phyloP scores from a whole-genome alignment of 2,888 invertebrate genomes.

The Synergus itoensis region DNA sequence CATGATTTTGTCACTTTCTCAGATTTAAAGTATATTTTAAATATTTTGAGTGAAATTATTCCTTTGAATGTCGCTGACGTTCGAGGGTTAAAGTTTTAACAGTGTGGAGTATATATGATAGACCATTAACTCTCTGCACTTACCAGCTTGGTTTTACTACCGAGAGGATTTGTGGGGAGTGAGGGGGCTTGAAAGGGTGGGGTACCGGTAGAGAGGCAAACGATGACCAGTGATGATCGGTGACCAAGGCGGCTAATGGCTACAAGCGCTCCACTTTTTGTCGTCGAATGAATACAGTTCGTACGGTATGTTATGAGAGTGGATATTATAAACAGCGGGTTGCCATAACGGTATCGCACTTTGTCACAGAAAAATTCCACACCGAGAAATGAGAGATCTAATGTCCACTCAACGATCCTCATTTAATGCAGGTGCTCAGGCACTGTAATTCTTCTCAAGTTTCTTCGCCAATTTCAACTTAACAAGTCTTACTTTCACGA shows the following conservation, averaged over 20 bases:
- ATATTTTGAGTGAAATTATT: not conserved
- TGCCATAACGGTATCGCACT: conserved; percentile 51
- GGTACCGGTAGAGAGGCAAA: conserved; percentile 50
- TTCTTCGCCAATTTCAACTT: conserved; percentile 38
- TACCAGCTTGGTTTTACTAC: conserved; percentile 51
- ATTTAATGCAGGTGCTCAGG: conserved; percentile 39
- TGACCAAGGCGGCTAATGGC: conserved; percentile 70
- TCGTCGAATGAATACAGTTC: conserved; percentile 45
- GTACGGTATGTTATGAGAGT: conserved; percentile 40
- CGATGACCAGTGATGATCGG: conserved; percentile 61
- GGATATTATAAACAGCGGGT: conserved; percentile 49
- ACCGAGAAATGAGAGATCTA: conserved; percentile 38
- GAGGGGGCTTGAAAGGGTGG: conserved; percentile 52
- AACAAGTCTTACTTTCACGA: conserved; percentile 9
- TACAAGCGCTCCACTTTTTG: conserved; percentile 61
- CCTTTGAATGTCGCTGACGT: conserved; percentile 57
- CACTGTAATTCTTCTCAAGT: conserved; percentile 37
- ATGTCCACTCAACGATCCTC: conserved; percentile 39
- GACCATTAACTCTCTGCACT: conserved; percentile 63
- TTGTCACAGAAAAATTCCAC: conserved; percentile 39
- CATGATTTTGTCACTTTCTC: not conserved
- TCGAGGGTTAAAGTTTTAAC: conserved; percentile 60
- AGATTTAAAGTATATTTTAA: not conserved
- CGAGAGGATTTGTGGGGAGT: conserved; percentile 45
- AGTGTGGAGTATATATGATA: conserved; percentile 47